Evolutionary conservation across 2,888 invertebrate species (phyloP).

Genomic region (Synergus japonicus): DNA sequence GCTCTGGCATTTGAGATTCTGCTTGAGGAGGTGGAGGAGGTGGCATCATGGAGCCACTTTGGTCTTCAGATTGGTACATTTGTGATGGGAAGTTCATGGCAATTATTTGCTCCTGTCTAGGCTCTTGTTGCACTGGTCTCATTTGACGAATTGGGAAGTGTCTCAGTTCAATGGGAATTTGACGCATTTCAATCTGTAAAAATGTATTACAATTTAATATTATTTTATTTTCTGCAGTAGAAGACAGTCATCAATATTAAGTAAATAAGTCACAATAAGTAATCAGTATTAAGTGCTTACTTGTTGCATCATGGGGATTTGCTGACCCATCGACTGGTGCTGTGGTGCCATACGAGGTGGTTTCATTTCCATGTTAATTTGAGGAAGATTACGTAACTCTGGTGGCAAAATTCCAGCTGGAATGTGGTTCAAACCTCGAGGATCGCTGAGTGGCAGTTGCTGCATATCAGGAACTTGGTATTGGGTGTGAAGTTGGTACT

Average conservation of each 20-base stretch:
- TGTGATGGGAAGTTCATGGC: conserved; percentile 60
- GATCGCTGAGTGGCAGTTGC: conserved; percentile 68
- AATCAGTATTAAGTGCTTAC: conserved; percentile 46
- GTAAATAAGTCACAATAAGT: too few relatives aligned
- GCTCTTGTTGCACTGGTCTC: conserved; percentile 77
- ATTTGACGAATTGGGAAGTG: conserved; percentile 80
- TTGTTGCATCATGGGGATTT: conserved; percentile 58
- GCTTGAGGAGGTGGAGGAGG: conserved; percentile 62
- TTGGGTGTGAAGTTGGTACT: conserved; percentile 70
- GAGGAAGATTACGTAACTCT: conserved; percentile 68
- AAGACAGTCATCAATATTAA: too few relatives aligned
- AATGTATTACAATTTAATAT: neutral
- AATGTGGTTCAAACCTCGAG: conserved; percentile 69
- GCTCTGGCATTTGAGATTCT: conserved; percentile 65
- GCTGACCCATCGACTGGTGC: conserved; percentile 54
- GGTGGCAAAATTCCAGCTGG: conserved; percentile 65
- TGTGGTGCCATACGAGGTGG: conserved; percentile 63
- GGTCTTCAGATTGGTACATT: conserved; percentile 60
- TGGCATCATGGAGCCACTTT: conserved; percentile 68
- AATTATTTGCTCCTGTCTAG: conserved; percentile 63
- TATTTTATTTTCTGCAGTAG: too few relatives aligned
- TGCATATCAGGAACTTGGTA: conserved; percentile 72
- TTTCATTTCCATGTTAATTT: conserved; percentile 70
- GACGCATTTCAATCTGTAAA: conserved; percentile 72
- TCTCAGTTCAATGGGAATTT: conserved; percentile 78